Base-by-base conservation (phyloP, 2,797 vertebrate genomes). In the Aeoliscus strigatus region DNA sequence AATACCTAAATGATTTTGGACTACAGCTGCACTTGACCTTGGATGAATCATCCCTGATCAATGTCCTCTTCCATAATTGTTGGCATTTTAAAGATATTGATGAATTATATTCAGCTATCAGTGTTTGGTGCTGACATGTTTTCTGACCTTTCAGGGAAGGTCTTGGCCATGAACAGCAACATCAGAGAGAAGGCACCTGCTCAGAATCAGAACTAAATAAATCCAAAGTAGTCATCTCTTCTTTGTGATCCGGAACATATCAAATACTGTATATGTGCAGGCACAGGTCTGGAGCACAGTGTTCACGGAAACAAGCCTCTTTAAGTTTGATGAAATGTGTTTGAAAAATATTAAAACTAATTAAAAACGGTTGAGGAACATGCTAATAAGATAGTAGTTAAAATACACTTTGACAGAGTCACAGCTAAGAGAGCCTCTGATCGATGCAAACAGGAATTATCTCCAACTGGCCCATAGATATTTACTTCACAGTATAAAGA, bases 81-180 rank as follows among this genome's bases (percentile, higher is more conserved):
- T 3, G 1, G 24, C 40, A 51, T 36, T 49, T 43, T 16, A 48
- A 70, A 18, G 60, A 73, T 73, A 66, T 60, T 49, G 47, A 73
- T 70, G 46, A 42, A 24, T 39, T 39, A 12, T 14, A 26, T 28
- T 16, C 52, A 16, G 8, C 55, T 37, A 10, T 61, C 47, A 38
- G 53, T 37, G 41, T 47, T 41, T 35, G 48, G 42, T 6, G 24
- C 35, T 17, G 33, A 8, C 13, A 2, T 33, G 43, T 12, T 42
- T n/a, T 23, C 14, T 72, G 59, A 70, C 60, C 60, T 67, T 73
- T 52, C 13, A 32, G 4, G 9, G 38, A 38, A 39, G 32, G 42
- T 36, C 41, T 27, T 18, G 40, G 43, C 17, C 32, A 37, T 21
- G 13, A 38, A 45, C 39, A 18, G 27, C 47, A 37, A 1, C 27